Conservation (phyloP, 2,113 vertebrate species). For the Megaceryle torquata region DNA sequence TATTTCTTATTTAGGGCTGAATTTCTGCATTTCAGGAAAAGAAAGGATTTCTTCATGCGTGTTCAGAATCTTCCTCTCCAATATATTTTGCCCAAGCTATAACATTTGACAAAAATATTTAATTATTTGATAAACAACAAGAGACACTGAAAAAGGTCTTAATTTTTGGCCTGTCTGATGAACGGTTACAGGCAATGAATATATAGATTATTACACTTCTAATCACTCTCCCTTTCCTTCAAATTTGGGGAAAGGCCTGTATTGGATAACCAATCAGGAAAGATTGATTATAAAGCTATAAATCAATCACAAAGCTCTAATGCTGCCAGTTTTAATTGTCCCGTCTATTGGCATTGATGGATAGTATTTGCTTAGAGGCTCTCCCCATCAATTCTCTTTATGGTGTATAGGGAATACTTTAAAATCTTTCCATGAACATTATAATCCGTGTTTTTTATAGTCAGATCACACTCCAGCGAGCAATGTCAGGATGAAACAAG, state of each 20-base stretch:
- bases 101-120: background rate
- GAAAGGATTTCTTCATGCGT: background rate
- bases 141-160: background rate
- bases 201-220: background rate
- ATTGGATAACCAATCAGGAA: constrained; percentile 6
- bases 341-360: constrained; percentile 14
- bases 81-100: background rate
- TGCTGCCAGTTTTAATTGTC: constrained; percentile 48
- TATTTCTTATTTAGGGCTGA: background rate
- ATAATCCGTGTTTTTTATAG: background rate
- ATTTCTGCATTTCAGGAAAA: background rate
- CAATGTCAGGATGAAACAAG: background rate
- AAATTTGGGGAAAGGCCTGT: background rate
- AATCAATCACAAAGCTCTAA: constrained; percentile 37
- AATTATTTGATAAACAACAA: background rate
- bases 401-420: background rate
- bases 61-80: background rate
- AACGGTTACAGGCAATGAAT: background rate
- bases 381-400: background rate
- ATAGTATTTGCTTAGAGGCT: background rate
- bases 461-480: background rate
- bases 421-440: background rate
- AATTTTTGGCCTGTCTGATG: background rate
- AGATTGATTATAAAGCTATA: constrained; percentile 45
- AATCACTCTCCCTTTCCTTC: background rate